Conservation (phyloP, 2,888 invertebrate species). For the Meteorus cinctellus region DNA sequence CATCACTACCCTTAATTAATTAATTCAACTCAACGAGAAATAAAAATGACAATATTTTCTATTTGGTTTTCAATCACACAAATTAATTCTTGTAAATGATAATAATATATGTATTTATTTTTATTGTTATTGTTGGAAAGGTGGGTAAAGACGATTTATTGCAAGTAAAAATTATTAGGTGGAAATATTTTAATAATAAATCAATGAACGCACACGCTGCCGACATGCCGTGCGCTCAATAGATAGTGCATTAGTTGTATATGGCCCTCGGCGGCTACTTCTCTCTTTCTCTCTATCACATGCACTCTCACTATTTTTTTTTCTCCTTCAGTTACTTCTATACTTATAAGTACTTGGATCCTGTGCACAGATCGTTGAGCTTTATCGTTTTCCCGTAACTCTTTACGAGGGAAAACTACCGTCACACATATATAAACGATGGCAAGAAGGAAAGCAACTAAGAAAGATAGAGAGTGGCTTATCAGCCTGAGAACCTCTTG, state of each 20-base stretch:
- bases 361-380: slow-evolving; percentile 18
- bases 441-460: slow-evolving; percentile 10
- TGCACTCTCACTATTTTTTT: neutral
- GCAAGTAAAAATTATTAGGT: slow-evolving; percentile 4
- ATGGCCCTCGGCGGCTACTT: neutral
- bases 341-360: neutral
- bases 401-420: slow-evolving; percentile 38
- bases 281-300: neutral
- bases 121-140: neutral
- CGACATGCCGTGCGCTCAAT: slow-evolving; percentile 13
- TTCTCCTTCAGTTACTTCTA: neutral
- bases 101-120: neutral
- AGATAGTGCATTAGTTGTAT: slow-evolving; percentile 3
- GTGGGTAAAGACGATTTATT: neutral
- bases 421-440: slow-evolving; percentile 12
- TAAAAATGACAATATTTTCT: neutral
- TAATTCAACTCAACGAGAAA: neutral
- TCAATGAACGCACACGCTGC: slow-evolving; percentile 11
- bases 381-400: slow-evolving; percentile 51
- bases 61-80: neutral
- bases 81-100: neutral
- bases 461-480: slow-evolving; percentile 41
- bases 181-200: slow-evolving; percentile 22
- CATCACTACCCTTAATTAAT: neutral
- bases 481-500: slow-evolving; percentile 56